Base-by-base conservation (phyloP, 1,140 invertebrate species). In the Caligus rogercresseyi region DNA sequence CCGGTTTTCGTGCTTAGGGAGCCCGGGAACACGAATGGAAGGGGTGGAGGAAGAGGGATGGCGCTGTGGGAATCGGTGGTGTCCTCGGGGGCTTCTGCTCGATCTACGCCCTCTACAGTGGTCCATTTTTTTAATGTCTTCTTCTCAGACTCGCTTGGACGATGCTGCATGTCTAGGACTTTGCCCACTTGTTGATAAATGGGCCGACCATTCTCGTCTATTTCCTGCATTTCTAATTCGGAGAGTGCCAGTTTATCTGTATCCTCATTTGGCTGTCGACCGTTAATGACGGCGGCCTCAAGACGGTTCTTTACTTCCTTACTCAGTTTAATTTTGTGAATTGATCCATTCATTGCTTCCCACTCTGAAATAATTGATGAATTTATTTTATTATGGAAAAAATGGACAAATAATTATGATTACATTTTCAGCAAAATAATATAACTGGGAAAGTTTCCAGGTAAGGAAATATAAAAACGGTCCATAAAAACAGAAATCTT, bases 251-350 rank as follows among this genome's bases (percentile, higher is more conserved):
- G n/a, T 43, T 43, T 43, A 11, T n/a, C 31, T n/a, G n/a, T n/a
- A 43, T 43, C n/a, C n/a, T 43, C 31, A 43, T 43, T n/a, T n/a
- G 7, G 7, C 7, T 7, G n/a, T 11, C n/a, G 31, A 43, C n/a
- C n/a, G 7, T 43, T 43, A 11, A 43, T 43, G 7, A 43, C 31
- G 31, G 31, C 86, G 69, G 87, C 82, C 72, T 93, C 90, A 52
- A 94, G 70, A 65, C 90, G 81, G 67, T 88, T 84, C 25, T 87
- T 79, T 88, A 94, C 92, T 75, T 93, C 89, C 0, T 85, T 86
- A 68, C 87, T 90, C 1, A 94, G 79, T 70, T 89, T 86, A 3
- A 94, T 70, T 73, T 93, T 93, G 1, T 89, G 31, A 11, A 43
- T 43, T 11, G 31, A 43, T 11, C n/a, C n/a, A 43, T 43, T n/a